These are phyloP conservation scores for Emberiza fucata DNA, from an alignment of 2,113 vertebrate genomes.

Conservation along the genomic window DNA sequence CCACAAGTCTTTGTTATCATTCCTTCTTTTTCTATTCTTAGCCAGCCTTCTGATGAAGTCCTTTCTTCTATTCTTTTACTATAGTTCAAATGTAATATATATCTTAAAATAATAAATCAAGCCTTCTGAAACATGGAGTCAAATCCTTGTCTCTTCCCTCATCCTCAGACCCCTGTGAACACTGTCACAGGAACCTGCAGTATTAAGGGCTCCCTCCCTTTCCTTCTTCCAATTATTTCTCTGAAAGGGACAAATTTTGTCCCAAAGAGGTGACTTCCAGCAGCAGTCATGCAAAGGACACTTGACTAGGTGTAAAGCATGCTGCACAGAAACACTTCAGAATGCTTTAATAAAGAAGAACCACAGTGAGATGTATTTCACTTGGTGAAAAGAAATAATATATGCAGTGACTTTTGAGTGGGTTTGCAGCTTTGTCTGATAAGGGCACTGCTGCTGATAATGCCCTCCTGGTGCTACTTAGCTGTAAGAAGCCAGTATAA, in stretches of 20 bases:
- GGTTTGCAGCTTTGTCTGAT: background rate
- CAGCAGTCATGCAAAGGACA: slow-evolving; percentile 12
- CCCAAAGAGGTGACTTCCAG: background rate
- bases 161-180: too few relatives aligned
- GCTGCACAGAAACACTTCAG: background rate
- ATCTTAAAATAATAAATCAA: too few relatives aligned
- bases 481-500: background rate
- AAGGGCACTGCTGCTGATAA: background rate
- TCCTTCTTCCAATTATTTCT: background rate
- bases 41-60: too few relatives aligned
- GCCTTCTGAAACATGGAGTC: too few relatives aligned
- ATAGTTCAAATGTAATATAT: too few relatives aligned
- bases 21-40: too few relatives aligned
- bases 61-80: too few relatives aligned
- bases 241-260: background rate
- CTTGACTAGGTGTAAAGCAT: slow-evolving; percentile 1
- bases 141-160: too few relatives aligned
- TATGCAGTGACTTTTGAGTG: background rate
- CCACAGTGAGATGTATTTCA: background rate
- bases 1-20: too few relatives aligned
- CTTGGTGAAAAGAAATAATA: background rate
- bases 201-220: background rate
- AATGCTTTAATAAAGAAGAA: background rate
- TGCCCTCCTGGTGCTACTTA: background rate
- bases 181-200: background rate